These are phyloP conservation scores for Drosophila jambulina DNA, from an alignment of 1,140 invertebrate species.

Conservation along the genomic window DNA sequence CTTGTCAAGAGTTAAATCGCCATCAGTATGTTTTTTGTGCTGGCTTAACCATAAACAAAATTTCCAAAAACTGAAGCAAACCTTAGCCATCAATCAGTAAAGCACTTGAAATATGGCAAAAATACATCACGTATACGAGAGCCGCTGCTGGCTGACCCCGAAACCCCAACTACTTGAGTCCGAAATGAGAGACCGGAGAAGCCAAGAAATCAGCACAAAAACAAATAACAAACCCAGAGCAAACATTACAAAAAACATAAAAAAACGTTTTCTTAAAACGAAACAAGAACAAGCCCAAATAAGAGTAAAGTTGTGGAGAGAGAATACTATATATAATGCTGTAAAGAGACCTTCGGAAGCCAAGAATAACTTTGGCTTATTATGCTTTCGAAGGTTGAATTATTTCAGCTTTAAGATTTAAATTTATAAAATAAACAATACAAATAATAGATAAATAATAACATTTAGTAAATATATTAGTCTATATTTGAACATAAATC, in stretches of 20 bases:
- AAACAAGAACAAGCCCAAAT: conserved; percentile 32
- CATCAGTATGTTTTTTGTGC: not conserved
- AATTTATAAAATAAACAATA: not conserved
- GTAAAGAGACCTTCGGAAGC: conserved; percentile 24
- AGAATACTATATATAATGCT: conserved; percentile 13
- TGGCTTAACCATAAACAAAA: conserved; percentile 2
- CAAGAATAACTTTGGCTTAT: conserved; percentile 18
- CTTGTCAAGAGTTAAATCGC: not conserved
- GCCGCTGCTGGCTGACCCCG: conserved; percentile 54
- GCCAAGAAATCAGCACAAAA: conserved; percentile 27
- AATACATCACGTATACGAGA: conserved; percentile 46
- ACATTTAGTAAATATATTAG: not conserved
- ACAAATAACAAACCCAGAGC: conserved; percentile 10
- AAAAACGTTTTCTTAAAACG: conserved; percentile 39
- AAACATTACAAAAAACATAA: not conserved
- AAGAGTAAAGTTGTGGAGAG: conserved; percentile 13
- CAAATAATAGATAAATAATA: not conserved
- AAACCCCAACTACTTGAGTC: conserved; percentile 57
- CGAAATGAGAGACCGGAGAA: conserved; percentile 14
- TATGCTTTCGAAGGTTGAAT: conserved; percentile 11
- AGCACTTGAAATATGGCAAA: conserved; percentile 25
- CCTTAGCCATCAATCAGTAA: conserved; percentile 36
- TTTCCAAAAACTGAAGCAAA: conserved; percentile 15
- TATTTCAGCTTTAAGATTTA: not conserved
- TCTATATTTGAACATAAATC: too few species aligned